Base-by-base conservation (phyloP, 2,797 vertebrate species). In the Morus bassanus region DNA sequence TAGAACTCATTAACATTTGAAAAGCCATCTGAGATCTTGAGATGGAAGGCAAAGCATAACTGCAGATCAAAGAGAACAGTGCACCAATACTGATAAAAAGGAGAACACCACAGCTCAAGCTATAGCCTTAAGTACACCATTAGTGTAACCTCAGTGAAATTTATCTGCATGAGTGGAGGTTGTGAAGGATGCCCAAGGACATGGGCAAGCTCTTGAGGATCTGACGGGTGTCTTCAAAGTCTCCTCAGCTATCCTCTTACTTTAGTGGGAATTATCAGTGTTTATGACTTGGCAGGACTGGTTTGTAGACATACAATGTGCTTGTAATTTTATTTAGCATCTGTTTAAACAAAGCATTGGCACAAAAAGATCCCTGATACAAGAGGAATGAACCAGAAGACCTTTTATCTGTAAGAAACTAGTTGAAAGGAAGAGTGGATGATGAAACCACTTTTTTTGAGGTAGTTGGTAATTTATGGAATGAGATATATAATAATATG, bases 1-100 rank as follows among this genome's bases (percentile, higher is more conserved):
- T 83, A 95, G 74, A 84, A 87, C 39, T 93, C 79, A 93, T 97
- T 96, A 96, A 56, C 93, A 91, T 96, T 94, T 93, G 95, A 97
- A 97, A 95, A 92, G 78, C 51, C 69, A 89, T 75, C 61, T 50
- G 69, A 95, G 80, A 92, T 93, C 65, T 37, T 78, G 76, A 95
- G 92, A 93, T 93, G 53, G 91, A 93, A 95, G 59, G 46, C 2
- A 3, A 68, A 70, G 73, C 50, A 56, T 85, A 88, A 93, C 24
- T 16, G 41, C 35, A 94, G 94, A 95, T 97, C 94, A 97, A 95
- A 97, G 93, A 65, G 41, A 89, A 37, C 46, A 77, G 21, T 63
- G 28, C 51, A 59, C 64, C 65, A 76, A 63, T 21, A 73, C 69
- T 95, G 88, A 93, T 96, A 94, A 94, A 96, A 95, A 93, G 13